These are phyloP conservation scores for Notolepis coatsorum DNA, from an alignment of 2,797 vertebrate genomes.

Conservation along the genomic window DNA sequence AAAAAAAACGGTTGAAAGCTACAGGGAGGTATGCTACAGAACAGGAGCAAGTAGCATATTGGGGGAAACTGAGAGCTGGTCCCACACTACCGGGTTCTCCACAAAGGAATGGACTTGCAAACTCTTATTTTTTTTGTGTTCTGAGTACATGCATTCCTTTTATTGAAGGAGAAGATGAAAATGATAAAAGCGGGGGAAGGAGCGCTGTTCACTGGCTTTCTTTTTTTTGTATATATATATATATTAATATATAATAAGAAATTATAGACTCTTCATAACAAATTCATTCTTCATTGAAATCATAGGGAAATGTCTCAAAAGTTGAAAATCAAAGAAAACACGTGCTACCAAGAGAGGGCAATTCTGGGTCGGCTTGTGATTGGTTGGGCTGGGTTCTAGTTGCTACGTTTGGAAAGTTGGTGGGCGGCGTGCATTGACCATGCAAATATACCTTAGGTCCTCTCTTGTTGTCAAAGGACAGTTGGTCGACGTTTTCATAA, in stretches of 20 bases:
- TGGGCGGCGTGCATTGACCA: slow-evolving; percentile 99
- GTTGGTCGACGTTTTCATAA: slow-evolving; percentile 99
- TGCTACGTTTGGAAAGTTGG: slow-evolving; percentile 97
- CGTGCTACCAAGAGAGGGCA: slow-evolving; percentile 90
- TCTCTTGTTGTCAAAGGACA: slow-evolving; percentile 99
- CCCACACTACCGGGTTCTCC: slow-evolving; percentile 86
- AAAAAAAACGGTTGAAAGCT: slow-evolving; percentile 79
- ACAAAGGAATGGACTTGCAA: slow-evolving; percentile 89
- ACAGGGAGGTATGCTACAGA: slow-evolving; percentile 81
- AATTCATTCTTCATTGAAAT: slow-evolving; percentile 85
- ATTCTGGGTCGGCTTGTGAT: slow-evolving; percentile 87
- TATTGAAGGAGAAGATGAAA: slow-evolving; percentile 83
- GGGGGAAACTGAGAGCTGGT: slow-evolving; percentile 75
- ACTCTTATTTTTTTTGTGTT: slow-evolving; percentile 82
- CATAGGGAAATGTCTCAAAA: slow-evolving; percentile 82
- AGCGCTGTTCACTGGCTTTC: slow-evolving; percentile 65
- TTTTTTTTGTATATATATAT: slow-evolving; percentile 25
- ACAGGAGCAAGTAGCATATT: slow-evolving; percentile 78
- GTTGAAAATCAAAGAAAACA: slow-evolving; percentile 83
- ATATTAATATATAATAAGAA: slow-evolving; percentile 63
- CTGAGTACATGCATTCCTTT: slow-evolving; percentile 94
- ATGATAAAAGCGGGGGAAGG: slow-evolving; percentile 78
- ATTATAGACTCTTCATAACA: slow-evolving; percentile 79
- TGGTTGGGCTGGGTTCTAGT: slow-evolving; percentile 88
- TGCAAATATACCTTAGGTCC: slow-evolving; percentile 99